These are phyloP conservation scores for Otocyon megalotis DNA, from an alignment of 2,113 vertebrate species.

Conservation along the genomic window DNA sequence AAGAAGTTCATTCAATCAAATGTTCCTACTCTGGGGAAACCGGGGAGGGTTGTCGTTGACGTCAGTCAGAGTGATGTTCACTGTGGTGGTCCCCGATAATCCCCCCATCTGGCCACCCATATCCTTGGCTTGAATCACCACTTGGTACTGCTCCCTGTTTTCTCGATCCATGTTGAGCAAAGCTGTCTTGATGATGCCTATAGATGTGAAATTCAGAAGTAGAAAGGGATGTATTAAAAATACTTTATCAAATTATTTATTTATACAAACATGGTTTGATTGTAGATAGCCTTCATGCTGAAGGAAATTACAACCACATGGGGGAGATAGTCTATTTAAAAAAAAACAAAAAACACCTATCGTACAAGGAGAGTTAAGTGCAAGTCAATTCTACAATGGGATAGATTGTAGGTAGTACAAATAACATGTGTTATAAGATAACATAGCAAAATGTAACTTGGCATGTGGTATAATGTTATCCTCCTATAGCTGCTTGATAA, in stretches of 20 bases:
- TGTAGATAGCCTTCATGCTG: not conserved
- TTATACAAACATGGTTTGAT: conserved; percentile 66
- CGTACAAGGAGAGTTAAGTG: not conserved
- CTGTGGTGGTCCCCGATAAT: conserved; percentile 95
- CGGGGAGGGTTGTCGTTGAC: conserved; percentile 97
- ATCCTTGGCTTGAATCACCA: conserved; percentile 98
- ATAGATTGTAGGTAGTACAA: not conserved
- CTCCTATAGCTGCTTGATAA: not conserved
- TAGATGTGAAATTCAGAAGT: conserved; percentile 78
- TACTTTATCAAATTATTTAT: conserved; percentile 69
- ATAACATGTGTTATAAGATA: not conserved
- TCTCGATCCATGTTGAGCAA: conserved; percentile 97
- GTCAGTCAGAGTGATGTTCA: conserved; percentile 95
- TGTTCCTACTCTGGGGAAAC: conserved; percentile 94
- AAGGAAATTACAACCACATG: conserved; percentile 48
- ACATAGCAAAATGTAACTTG: not conserved
- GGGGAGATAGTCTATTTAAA: not conserved
- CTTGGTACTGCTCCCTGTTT: conserved; percentile 95
- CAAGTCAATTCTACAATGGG: not conserved
- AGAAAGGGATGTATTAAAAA: conserved; percentile 37
- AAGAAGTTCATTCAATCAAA: conserved; percentile 68
- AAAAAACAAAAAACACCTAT: not conserved
- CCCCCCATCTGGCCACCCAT: conserved; percentile 99
- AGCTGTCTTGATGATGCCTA: conserved; percentile 97
- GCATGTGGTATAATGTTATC: not conserved